phyloP scores from a whole-genome alignment of 2,113 vertebrate genomes.

The Calidris pugnax region DNA sequence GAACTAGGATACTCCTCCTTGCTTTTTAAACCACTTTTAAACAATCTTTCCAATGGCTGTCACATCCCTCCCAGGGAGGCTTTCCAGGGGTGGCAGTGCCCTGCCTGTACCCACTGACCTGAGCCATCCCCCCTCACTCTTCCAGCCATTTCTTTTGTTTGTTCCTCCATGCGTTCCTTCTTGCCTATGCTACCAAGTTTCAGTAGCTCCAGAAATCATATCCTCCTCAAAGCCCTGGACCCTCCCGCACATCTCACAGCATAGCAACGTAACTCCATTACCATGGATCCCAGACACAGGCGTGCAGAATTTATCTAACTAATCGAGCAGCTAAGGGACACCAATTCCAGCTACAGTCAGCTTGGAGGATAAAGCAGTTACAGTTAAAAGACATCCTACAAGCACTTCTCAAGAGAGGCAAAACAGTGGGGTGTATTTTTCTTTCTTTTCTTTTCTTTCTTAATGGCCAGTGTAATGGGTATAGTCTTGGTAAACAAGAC shows the following conservation, averaged over 20 bases:
- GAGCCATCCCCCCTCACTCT: neutral
- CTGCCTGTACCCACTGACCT: accelerated
- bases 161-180: neutral
- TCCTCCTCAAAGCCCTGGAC: neutral
- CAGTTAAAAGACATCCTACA: neutral
- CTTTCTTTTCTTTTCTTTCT: neutral
- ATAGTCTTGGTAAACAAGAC: neutral
- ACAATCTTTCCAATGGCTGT: neutral
- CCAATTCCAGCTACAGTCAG: slow-evolving; percentile 11
- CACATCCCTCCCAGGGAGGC: neutral
- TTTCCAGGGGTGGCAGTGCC: neutral
- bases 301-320: slow-evolving; percentile 44
- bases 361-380: neutral
- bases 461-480: neutral
- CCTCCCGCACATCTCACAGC: slow-evolving; percentile 36
- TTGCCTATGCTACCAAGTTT: neutral
- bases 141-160: neutral
- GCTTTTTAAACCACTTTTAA: neutral
- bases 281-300: slow-evolving; percentile 56
- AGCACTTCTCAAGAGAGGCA: neutral
- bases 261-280: slow-evolving; percentile 63
- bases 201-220: slow-evolving; percentile 17
- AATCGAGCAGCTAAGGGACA: slow-evolving; percentile 10
- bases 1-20: neutral
- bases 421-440: neutral